Evolutionary conservation across 2,797 vertebrate genomes (phyloP).

Genomic region (Bufotes viridis): DNA sequence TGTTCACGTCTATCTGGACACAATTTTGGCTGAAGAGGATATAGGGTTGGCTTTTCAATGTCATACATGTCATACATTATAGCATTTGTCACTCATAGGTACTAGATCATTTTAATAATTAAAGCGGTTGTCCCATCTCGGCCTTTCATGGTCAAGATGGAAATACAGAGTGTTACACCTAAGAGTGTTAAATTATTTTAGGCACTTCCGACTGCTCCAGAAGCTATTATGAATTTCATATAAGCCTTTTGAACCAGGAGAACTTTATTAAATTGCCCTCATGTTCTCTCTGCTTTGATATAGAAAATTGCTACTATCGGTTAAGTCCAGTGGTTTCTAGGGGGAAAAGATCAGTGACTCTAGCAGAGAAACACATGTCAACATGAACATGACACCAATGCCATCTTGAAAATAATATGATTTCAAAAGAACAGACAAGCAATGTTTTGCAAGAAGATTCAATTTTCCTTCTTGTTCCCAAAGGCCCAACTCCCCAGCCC

Average conservation of each 20-base stretch:
- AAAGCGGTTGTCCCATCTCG: too few species aligned
- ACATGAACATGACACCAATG: slow-evolving; percentile 65
- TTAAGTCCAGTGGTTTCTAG: not conserved
- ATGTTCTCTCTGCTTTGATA: slow-evolving; percentile 20
- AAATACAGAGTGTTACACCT: not conserved
- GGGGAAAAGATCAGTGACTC: slow-evolving; percentile 59
- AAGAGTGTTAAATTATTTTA: not conserved
- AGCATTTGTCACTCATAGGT: not conserved
- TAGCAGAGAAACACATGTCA: slow-evolving; percentile 61
- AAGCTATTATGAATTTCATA: not conserved
- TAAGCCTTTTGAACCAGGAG: slow-evolving; percentile 14
- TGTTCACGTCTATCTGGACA: not conserved
- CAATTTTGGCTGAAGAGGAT: not conserved
- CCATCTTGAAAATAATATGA: slow-evolving; percentile 67
- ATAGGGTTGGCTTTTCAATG: not conserved
- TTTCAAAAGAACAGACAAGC: slow-evolving; percentile 68
- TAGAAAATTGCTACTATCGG: slow-evolving; percentile 38
- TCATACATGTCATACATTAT: not conserved
- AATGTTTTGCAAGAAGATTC: slow-evolving; percentile 68
- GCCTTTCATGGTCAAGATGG: too few species aligned
- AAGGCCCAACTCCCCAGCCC: slow-evolving; percentile 50
- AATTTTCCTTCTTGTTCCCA: slow-evolving; percentile 70
- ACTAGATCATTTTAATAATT: not conserved
- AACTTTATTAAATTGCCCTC: slow-evolving; percentile 5
- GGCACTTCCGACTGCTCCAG: not conserved